Percentiles rank a stretch among this genome's conserved stretches.
phyloP scores from a whole-genome alignment of 2,113 vertebrate species.

The pig (Sus scrofa) region T2T-Sscrofa CM000828.6:57881501-57882000 shows the following conservation, averaged over 20 bases:
- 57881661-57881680: neutral
- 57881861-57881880: neutral
- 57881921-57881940: neutral
- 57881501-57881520: neutral
- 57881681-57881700: neutral
- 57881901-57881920: neutral
- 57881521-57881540: neutral
- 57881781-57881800: neutral
- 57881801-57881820: neutral
- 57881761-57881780: neutral
- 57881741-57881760: neutral
- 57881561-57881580: neutral
- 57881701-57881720: neutral
- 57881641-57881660: neutral
- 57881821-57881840: neutral
- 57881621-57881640: neutral
- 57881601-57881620: neutral
- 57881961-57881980: neutral
- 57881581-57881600: fast-evolving
- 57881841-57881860: neutral
- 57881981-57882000: neutral
- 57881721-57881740: neutral
- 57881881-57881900: neutral
- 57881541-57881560: neutral
- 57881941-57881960: neutral